Conservation (phyloP, 2,888 invertebrate species). For the Ctenicera cuprea region DNA sequence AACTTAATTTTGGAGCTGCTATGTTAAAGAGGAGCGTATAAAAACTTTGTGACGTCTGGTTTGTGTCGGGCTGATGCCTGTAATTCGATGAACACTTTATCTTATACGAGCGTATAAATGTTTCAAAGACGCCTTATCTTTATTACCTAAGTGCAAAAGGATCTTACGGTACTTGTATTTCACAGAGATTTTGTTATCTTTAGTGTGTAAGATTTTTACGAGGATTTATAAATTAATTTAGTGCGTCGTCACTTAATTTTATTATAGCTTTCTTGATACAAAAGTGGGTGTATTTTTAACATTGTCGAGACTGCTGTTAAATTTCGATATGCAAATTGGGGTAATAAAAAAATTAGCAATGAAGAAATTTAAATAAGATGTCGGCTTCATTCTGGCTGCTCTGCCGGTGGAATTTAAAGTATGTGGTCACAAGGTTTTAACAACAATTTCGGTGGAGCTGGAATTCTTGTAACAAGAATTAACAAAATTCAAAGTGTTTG, state of each 20-base stretch:
- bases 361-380: no score
- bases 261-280: background rate
- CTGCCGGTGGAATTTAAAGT: no score
- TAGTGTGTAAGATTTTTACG: constrained; percentile 21
- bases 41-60: constrained; percentile 61
- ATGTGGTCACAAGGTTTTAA: no score
- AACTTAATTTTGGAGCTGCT: constrained; percentile 34
- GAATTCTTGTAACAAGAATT: no score
- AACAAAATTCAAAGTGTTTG: no score
- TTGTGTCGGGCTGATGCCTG: constrained; percentile 63
- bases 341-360: no score
- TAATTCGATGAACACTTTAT: constrained; percentile 68
- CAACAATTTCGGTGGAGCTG: no score
- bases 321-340: constrained; percentile 6
- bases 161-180: constrained; percentile 62
- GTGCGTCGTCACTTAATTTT: constrained; percentile 19
- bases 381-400: no score
- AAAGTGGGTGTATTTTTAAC: background rate
- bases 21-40: constrained; percentile 8
- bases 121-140: constrained; percentile 65
- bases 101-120: constrained; percentile 66
- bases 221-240: constrained; percentile 39
- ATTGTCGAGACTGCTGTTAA: background rate
- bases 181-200: constrained; percentile 59
- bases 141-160: constrained; percentile 67